Evolutionary conservation across 2,888 invertebrate species (phyloP).

Genomic region (Diaprepes abbreviatus): DNA sequence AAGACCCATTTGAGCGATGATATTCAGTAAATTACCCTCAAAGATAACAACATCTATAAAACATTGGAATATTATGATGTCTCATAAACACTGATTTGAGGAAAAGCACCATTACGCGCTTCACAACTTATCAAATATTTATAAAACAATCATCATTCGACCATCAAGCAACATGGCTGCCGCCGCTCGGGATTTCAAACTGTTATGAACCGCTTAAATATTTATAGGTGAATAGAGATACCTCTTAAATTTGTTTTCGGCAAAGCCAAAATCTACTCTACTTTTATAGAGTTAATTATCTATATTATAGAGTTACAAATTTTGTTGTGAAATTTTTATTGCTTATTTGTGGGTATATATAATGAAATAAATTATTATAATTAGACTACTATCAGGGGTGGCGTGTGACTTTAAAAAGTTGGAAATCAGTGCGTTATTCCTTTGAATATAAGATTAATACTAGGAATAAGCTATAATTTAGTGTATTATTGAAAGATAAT

Average conservation of each 20-base stretch:
- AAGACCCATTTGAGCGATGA: neutral
- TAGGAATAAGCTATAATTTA: too few relatives aligned
- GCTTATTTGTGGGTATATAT: too few relatives aligned
- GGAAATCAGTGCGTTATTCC: too few relatives aligned
- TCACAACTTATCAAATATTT: constrained; percentile 65
- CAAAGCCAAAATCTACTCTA: neutral
- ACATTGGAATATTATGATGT: constrained; percentile 68
- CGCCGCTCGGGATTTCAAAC: constrained; percentile 66
- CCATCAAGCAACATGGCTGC: constrained; percentile 69
- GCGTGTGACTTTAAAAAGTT: too few relatives aligned
- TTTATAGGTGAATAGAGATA: constrained; percentile 69
- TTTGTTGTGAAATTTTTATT: neutral
- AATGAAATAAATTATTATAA: too few relatives aligned
- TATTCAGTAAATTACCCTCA: constrained; percentile 14
- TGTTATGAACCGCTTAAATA: constrained; percentile 69
- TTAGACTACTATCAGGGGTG: too few relatives aligned
- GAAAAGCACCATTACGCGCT: constrained; percentile 61
- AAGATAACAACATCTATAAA: constrained; percentile 66
- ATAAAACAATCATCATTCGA: constrained; percentile 70
- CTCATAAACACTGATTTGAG: constrained; percentile 70
- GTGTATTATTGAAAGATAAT: too few relatives aligned
- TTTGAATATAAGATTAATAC: too few relatives aligned
- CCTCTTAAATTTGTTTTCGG: constrained; percentile 65
- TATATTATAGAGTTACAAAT: too few relatives aligned
- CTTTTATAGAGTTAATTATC: neutral